Conservation (phyloP, 1,140 invertebrate species). For the Nasonia giraulti region DNA sequence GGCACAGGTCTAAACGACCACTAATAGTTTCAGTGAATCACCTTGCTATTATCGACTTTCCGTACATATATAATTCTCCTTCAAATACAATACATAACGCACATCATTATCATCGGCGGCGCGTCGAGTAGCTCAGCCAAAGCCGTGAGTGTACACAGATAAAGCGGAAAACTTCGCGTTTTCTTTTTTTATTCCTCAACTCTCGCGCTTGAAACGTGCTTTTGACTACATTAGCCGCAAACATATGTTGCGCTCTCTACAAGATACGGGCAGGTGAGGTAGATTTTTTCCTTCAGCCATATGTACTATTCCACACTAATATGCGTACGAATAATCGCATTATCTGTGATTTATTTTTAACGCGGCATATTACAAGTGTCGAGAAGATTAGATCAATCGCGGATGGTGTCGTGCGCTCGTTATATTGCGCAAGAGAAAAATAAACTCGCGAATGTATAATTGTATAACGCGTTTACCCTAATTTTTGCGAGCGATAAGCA, state of each 20-base stretch:
- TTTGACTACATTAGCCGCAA: too few species aligned
- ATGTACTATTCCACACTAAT: too few species aligned
- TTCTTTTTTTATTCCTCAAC: background rate
- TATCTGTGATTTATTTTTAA: too few species aligned
- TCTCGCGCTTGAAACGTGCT: background rate
- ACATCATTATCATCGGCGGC: background rate
- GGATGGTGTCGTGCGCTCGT: too few species aligned
- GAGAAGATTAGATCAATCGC: background rate
- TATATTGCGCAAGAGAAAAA: background rate
- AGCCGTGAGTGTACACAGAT: background rate
- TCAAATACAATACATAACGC: background rate
- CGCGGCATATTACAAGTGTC: too few species aligned
- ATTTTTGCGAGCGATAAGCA: background rate
- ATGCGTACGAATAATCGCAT: too few species aligned
- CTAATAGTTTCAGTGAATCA: conserved; percentile 3
- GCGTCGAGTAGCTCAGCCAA: background rate
- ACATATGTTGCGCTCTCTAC: too few species aligned
- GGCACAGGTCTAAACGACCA: background rate
- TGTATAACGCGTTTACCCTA: background rate
- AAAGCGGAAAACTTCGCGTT: background rate
- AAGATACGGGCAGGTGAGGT: too few species aligned
- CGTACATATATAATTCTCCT: conserved; percentile 19
- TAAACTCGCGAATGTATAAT: background rate
- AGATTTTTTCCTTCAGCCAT: too few species aligned
- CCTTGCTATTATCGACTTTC: background rate